Conservation (phyloP, 2,113 vertebrate genomes). For the Pseudorectes ferrugineus region DNA sequence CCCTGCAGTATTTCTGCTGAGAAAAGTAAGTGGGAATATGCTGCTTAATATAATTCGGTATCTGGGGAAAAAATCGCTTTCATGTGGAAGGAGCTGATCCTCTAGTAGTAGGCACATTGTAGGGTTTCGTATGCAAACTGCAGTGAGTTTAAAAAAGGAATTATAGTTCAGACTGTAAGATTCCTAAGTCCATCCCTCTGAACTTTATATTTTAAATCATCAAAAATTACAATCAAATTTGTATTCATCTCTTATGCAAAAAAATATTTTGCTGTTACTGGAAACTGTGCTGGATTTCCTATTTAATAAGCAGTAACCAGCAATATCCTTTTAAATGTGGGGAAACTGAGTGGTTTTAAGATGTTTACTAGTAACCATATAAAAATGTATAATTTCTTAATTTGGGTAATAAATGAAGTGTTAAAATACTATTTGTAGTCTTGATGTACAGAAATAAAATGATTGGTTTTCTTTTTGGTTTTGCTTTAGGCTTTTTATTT, state of each 20-base stretch:
- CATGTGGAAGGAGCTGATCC: not conserved
- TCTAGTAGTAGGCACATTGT: slow-evolving; percentile 19
- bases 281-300: slow-evolving; percentile 40
- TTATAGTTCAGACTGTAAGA: not conserved
- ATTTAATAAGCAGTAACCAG: slow-evolving; percentile 65
- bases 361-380: slow-evolving; percentile 73
- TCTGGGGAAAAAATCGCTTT: not conserved
- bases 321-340: slow-evolving; percentile 71
- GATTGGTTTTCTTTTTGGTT: slow-evolving; percentile 66
- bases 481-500: slow-evolving; percentile 69
- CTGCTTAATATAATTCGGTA: not conserved
- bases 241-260: slow-evolving; percentile 51
- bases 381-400: slow-evolving; percentile 80
- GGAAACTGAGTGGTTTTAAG: slow-evolving; percentile 63
- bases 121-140: not conserved
- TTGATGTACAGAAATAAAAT: slow-evolving; percentile 75
- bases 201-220: slow-evolving; percentile 14
- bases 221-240: slow-evolving; percentile 20
- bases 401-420: slow-evolving; percentile 76
- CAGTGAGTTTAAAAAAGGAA: not conserved
- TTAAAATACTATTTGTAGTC: slow-evolving; percentile 78
- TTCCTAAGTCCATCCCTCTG: not conserved
- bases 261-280: slow-evolving; percentile 47
- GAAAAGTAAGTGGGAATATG: not conserved
- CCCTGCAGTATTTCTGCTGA: slow-evolving; percentile 21